Evolutionary conservation across 2,797 vertebrate species (phyloP), one percentile per base, ranked within the genome.

Genomic region (Pempheris klunzingeri): DNA sequence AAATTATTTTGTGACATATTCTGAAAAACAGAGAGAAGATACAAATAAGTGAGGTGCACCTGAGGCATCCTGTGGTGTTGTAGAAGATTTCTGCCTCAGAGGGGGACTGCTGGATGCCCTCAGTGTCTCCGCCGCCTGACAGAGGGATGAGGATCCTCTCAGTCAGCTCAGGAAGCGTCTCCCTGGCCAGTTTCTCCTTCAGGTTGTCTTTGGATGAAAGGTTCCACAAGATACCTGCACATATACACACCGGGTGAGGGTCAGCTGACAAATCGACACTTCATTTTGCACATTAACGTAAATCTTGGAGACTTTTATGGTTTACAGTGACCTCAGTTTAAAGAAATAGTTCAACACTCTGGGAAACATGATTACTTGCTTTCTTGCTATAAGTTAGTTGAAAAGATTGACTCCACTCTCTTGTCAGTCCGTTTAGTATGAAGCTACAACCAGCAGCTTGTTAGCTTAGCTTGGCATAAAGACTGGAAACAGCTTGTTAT

Each of bases 211-310:
- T 99, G 87, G 98, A 98, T 57, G 98, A 99, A 66, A 99, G 95
- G 89, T 99, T 99, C 98, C 98, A 99, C 63, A 99, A 88, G 87
- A 99, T 99, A 52, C 98, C 98, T 99, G 73, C 62, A 68, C 39
- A 73, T 5, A 73, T 2, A 79, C 5, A 63, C 43, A 71, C 15
- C 34, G 60, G 13, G 4, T 15, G 17, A 38, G 7, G 4, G 44
- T 78, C 36, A 73, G 52, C 24, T 52, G 53, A 28, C 4, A 28
- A 0, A 24, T 36, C 50, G 41, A 26, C 41, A 38, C 5, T 28
- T 34, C 2, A 24, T 62, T 58, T 47, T 30, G 10, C 32, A 26
- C 7, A 49, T 22, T 14, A 4, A 49, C 38, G 10, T 41, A 4
- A 36, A 22, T 13, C 15, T 17, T 46, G 12, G 15, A 39, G 15